Conservation (phyloP, 2,113 vertebrate genomes). For the Labeo catla region DNA sequence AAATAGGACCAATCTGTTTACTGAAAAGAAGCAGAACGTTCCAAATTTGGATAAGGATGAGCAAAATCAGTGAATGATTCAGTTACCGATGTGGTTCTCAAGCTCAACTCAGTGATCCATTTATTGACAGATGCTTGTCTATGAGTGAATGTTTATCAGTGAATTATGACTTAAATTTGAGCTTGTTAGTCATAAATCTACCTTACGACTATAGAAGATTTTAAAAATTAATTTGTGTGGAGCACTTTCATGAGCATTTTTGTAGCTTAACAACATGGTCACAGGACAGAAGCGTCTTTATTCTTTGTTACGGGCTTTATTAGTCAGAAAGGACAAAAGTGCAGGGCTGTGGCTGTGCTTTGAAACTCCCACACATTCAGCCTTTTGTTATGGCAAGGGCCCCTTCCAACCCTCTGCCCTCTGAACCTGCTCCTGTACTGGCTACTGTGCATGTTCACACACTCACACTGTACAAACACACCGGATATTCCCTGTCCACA, state of each 20-base stretch:
- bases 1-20: too few relatives aligned
- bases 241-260: background rate
- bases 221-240: background rate
- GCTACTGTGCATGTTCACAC: slow-evolving; percentile 27
- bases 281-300: background rate
- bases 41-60: too few relatives aligned
- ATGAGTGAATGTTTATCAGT: too few relatives aligned
- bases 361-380: slow-evolving; percentile 25
- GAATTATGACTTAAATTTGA: background rate
- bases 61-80: too few relatives aligned
- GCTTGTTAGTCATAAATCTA: background rate
- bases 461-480: slow-evolving; percentile 8
- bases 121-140: too few relatives aligned
- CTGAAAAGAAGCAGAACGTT: too few relatives aligned
- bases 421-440: slow-evolving; percentile 15
- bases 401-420: background rate
- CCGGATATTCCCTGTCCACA: background rate
- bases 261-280: too few relatives aligned
- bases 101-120: too few relatives aligned
- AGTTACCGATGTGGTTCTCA: too few relatives aligned
- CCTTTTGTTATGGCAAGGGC: slow-evolving; percentile 11
- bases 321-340: slow-evolving; percentile 21
- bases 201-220: too few relatives aligned
- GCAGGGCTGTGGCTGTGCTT: background rate
- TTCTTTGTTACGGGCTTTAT: background rate